Conservation (phyloP, 2,797 vertebrate species). For the Cossypha polioptera region DNA sequence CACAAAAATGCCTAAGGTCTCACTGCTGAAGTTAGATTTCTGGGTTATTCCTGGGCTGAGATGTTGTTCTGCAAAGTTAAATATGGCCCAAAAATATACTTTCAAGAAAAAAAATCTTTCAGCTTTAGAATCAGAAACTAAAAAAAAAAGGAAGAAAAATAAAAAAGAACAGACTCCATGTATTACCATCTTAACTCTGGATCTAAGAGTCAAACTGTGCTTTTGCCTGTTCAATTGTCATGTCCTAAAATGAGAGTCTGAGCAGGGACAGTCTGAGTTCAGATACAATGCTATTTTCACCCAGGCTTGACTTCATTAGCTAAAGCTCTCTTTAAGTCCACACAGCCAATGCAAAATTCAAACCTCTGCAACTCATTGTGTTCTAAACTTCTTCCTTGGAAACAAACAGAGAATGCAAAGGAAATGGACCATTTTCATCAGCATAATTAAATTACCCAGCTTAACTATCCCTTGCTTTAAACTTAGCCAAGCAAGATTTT, state of each 20-base stretch:
- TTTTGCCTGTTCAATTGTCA: background rate
- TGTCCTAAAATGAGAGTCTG: background rate
- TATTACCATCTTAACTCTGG: background rate
- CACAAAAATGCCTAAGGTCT: background rate
- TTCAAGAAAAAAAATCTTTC: background rate
- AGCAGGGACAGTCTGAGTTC: background rate
- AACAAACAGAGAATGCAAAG: background rate
- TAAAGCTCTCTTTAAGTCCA: background rate
- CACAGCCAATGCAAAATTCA: background rate
- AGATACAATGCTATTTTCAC: background rate
- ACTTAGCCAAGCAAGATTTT: background rate
- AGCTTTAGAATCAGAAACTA: background rate
- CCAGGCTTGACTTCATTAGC: background rate
- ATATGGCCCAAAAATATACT: background rate
- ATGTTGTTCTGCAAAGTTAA: background rate
- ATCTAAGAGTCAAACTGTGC: background rate
- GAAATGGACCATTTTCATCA: background rate
- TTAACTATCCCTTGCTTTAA: background rate
- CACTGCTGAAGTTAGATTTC: background rate
- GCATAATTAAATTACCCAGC: background rate
- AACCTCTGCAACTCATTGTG: background rate
- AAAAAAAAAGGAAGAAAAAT: accelerated
- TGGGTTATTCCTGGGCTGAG: background rate
- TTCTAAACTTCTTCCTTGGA: background rate
- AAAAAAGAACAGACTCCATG: accelerated